phyloP scores from a whole-genome alignment of 1,140 invertebrate species.

The Achatina immaculata region DNA sequence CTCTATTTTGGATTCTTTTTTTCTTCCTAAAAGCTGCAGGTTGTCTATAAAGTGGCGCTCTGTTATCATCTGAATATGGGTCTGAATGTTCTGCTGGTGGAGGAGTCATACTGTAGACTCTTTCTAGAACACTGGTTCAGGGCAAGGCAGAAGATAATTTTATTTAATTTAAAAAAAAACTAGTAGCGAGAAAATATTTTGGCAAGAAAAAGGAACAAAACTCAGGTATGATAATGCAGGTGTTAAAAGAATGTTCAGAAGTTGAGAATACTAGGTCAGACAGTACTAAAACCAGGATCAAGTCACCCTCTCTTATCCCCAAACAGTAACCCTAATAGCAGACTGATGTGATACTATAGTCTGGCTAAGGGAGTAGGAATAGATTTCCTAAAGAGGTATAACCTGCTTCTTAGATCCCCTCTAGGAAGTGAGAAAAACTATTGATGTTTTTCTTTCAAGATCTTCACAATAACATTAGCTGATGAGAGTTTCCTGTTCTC shows the following conservation, averaged over 20 bases:
- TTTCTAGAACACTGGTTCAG: slow-evolving; percentile 45
- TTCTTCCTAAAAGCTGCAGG: slow-evolving; percentile 62
- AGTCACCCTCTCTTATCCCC: no score
- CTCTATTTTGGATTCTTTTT: slow-evolving; percentile 59
- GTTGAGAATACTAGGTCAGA: background rate
- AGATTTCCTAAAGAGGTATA: no score
- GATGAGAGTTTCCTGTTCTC: no score
- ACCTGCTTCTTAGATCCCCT: no score
- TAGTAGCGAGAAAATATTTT: background rate
- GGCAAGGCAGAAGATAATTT: background rate
- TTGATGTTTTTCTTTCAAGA: no score
- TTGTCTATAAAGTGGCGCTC: slow-evolving; percentile 68
- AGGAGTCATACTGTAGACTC: slow-evolving; percentile 49
- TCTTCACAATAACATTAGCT: no score
- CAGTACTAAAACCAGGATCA: no score
- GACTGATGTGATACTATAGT: no score
- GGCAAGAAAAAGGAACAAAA: background rate
- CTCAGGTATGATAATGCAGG: background rate
- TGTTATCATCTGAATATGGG: slow-evolving; percentile 66
- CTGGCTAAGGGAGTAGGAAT: no score
- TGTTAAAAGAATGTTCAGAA: background rate
- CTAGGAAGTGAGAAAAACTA: no score
- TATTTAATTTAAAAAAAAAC: background rate
- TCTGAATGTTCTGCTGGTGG: slow-evolving; percentile 47
- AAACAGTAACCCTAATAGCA: no score